Percentiles rank a stretch among this genome's conserved stretches.
phyloP scores from a whole-genome alignment of 2,888 invertebrate species.

The Eledona agricola region DNA sequence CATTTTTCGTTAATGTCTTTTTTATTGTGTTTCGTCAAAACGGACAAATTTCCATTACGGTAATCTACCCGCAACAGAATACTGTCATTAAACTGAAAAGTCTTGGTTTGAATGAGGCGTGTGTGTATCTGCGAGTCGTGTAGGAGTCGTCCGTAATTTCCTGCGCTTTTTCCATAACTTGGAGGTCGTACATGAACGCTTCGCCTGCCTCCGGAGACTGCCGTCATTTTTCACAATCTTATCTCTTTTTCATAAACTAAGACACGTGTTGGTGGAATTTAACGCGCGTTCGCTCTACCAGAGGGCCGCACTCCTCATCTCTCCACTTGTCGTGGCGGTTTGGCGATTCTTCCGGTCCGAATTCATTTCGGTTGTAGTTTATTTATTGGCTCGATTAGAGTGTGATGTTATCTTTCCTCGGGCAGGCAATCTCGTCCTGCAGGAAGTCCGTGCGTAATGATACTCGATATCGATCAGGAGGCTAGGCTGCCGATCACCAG shows the following conservation, averaged over 20 bases:
- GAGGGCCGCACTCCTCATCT: neutral
- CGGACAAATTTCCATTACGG: too few species aligned
- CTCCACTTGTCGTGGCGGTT: constrained; percentile 8
- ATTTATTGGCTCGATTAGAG: constrained; percentile 32
- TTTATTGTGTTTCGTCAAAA: too few species aligned
- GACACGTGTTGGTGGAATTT: constrained; percentile 12
- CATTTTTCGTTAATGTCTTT: too few species aligned
- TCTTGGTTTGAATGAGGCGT: constrained; percentile 17
- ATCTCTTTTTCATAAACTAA: constrained; percentile 25
- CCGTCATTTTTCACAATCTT: constrained; percentile 24
- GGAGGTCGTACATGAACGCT: constrained; percentile 23
- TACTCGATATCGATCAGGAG: constrained; percentile 50
- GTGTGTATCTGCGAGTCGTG: constrained; percentile 23
- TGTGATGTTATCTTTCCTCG: constrained; percentile 30
- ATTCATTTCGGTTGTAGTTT: constrained; percentile 30
- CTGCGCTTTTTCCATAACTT: constrained; percentile 19
- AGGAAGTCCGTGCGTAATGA: constrained; percentile 29
- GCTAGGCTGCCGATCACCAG: constrained; percentile 51
- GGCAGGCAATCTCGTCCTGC: constrained; percentile 26
- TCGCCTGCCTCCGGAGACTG: constrained; percentile 18
- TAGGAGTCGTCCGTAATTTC: constrained; percentile 24
- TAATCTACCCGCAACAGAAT: too few species aligned
- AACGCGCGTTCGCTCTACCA: neutral
- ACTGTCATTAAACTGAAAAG: too few species aligned
- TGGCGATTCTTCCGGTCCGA: constrained; percentile 29